A percentile compares a stretch with the other conserved stretches of the same genome.
Evolutionary conservation across 2,797 vertebrate genomes (phyloP).

Genomic region (Mastacembelus armatus): DNA sequence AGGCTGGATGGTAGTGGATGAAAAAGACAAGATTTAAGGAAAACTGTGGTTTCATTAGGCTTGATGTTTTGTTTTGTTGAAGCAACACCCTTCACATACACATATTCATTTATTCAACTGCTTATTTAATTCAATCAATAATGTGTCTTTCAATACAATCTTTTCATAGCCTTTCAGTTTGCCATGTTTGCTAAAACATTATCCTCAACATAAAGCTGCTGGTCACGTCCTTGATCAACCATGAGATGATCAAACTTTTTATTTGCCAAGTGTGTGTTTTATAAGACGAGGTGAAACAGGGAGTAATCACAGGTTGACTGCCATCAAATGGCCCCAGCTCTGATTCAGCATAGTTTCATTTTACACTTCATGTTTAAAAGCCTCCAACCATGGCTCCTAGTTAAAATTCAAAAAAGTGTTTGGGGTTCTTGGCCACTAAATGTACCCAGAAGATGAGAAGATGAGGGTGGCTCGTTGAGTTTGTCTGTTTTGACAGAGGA

Average conservation of each 20-base stretch:
- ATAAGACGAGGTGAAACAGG: background rate
- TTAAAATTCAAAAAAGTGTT: slow-evolving; percentile 48
- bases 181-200: background rate
- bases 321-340: slow-evolving; percentile 2
- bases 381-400: slow-evolving; percentile 13
- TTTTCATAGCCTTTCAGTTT: background rate
- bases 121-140: background rate
- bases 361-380: slow-evolving; percentile 18
- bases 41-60: no score
- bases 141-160: background rate
- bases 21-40: no score
- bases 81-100: background rate
- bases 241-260: background rate
- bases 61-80: no score
- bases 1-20: no score
- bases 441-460: slow-evolving; percentile 31
- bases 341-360: slow-evolving; percentile 27
- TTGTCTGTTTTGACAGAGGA: slow-evolving; percentile 29
- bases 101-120: background rate
- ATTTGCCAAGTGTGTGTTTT: background rate
- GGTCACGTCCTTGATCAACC: background rate
- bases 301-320: background rate
- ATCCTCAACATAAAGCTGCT: slow-evolving; percentile 1
- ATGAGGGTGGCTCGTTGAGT: slow-evolving; percentile 13
- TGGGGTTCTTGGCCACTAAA: slow-evolving; percentile 31